Evolutionary conservation across 1,140 invertebrate species (phyloP), one percentile per base, ranked within the genome.

Genomic region (Saccostrea glomerata): DNA sequence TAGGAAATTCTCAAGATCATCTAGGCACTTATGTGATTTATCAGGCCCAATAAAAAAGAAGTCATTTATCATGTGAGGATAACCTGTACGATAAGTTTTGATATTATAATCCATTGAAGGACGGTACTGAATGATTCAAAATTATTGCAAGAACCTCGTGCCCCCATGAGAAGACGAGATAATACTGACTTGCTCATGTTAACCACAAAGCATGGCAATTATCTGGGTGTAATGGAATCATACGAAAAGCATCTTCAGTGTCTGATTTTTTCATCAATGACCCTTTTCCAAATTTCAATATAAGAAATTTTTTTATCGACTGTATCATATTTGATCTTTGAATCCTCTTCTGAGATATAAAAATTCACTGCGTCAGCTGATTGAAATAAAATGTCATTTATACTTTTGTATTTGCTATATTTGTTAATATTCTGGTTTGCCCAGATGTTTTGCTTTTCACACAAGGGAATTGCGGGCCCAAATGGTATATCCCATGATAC

Each of bases 61-160:
- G 83, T 90, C 90, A 86, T 89, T 88, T 0, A 89, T 17, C 9
- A 90, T 82, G 56, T 90, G 90, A 0, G 82, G 73, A 58, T 86
- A 86, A n/a, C 84, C 83, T 73, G 82, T 36, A 54, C 66, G 5
- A 84, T 23, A 12, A 84, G 82, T 36, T 87, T 86, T 5, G 23
- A 23, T 13, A 83, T 58, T 85, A 87, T 88, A 20, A 86, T 85
- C 90, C 90, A 91, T 47, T 91, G 89, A 12, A 91, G 36, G 60
- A 85, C 85, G 47, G 23, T 86, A 73, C 84, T 90, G 17, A 90
- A 82, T 15, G 12, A 17, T 55, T 91, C 90, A 86, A 90, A 91
- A 36, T 86, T 91, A n/a, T 89, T 47, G 70, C 89, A 91, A n/a
- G 82, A 82, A 30, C 77, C 84, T 25, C 84, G 84, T n/a, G 66